A percentile compares a stretch with the other conserved stretches of the same genome.
Evolutionary conservation across 2,797 vertebrate species (phyloP).

Genomic region (Erithacus rubecula): DNA sequence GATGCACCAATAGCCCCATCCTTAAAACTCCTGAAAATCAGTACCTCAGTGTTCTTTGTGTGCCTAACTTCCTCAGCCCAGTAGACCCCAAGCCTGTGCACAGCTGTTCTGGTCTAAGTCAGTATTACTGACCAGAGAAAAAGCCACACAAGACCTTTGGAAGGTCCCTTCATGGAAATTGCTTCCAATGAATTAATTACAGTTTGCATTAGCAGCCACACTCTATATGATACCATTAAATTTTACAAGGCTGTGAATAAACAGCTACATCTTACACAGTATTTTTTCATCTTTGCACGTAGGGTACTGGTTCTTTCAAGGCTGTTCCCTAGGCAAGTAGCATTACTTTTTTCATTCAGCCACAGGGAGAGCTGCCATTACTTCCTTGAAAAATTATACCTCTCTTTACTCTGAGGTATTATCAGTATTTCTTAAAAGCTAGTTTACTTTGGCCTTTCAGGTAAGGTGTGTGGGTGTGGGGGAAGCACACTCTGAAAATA

Average conservation of each 20-base stretch:
- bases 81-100: neutral
- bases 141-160: slow-evolving; percentile 30
- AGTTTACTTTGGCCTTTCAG: neutral
- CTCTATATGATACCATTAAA: slow-evolving; percentile 16
- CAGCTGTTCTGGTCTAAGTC: neutral
- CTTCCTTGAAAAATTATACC: neutral
- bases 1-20: neutral
- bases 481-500: neutral
- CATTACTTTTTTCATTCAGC: neutral
- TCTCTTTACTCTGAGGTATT: neutral
- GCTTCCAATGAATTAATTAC: slow-evolving; percentile 63
- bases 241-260: slow-evolving; percentile 39
- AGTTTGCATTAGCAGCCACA: slow-evolving; percentile 59
- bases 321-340: neutral
- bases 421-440: neutral
- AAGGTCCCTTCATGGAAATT: neutral
- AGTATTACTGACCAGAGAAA: neutral
- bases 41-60: neutral
- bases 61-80: neutral
- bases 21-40: neutral
- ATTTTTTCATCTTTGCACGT: slow-evolving; percentile 44
- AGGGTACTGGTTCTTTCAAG: neutral
- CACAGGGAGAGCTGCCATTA: neutral
- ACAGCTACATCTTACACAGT: slow-evolving; percentile 24
- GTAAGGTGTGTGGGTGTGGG: neutral